Conservation (phyloP, 2,888 invertebrate species). For the Drosophila ezoana region DNA sequence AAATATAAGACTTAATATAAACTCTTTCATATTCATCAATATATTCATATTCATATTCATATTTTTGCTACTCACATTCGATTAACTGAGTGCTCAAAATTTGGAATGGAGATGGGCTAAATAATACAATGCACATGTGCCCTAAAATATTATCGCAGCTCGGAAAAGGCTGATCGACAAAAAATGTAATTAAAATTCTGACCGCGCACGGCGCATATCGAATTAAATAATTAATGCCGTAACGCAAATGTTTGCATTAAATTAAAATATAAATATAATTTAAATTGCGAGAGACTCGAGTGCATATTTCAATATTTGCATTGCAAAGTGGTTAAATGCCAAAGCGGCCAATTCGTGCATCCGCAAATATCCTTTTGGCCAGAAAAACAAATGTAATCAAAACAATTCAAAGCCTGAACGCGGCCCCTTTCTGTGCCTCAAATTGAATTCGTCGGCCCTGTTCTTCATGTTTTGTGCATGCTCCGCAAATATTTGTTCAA, state of each 20-base stretch:
- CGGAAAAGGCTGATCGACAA: slow-evolving; percentile 2
- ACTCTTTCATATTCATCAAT: no score
- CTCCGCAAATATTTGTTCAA: slow-evolving; percentile 62
- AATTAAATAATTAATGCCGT: slow-evolving; percentile 62
- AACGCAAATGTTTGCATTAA: slow-evolving; percentile 64
- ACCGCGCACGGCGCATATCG: slow-evolving; percentile 20
- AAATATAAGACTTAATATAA: not conserved
- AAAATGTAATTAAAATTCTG: slow-evolving; percentile 51
- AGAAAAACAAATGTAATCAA: slow-evolving; percentile 39
- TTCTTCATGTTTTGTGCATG: slow-evolving; percentile 44
- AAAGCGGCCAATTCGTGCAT: slow-evolving; percentile 1
- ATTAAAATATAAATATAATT: slow-evolving; percentile 56
- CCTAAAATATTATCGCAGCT: slow-evolving; percentile 1
- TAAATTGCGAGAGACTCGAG: slow-evolving; percentile 39
- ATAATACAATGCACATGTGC: not conserved
- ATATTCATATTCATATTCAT: no score
- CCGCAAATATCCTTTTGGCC: not conserved
- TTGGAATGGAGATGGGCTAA: slow-evolving; percentile 5
- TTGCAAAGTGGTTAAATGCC: slow-evolving; percentile 5
- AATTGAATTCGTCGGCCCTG: slow-evolving; percentile 58
- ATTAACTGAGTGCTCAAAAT: no score
- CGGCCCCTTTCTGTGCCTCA: slow-evolving; percentile 42
- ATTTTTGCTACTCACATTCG: not conserved
- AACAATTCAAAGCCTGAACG: slow-evolving; percentile 53
- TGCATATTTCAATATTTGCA: slow-evolving; percentile 46